Conservation (phyloP, 2,113 vertebrate genomes). For the Otocyon megalotis region DNA sequence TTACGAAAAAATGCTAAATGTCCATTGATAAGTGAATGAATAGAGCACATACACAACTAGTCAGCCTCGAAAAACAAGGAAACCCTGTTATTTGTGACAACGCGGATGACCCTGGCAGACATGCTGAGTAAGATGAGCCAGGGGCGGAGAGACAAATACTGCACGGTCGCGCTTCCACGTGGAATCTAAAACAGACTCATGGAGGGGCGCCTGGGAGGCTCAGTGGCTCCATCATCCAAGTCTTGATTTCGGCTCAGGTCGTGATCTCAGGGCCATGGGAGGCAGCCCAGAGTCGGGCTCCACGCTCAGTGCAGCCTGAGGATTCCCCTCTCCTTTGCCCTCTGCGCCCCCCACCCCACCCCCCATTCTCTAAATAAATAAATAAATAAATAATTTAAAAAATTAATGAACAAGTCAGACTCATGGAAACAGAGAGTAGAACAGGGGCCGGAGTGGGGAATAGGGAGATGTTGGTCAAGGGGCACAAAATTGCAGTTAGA, state of each 20-base stretch:
- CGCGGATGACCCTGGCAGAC: not conserved
- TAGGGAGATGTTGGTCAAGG: not conserved
- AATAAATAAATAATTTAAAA: too few relatives aligned
- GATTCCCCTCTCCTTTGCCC: too few relatives aligned
- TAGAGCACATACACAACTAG: not conserved
- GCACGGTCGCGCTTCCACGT: not conserved
- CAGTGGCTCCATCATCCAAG: too few relatives aligned
- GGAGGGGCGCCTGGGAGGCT: too few relatives aligned
- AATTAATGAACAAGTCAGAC: too few relatives aligned
- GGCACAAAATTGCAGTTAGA: not conserved
- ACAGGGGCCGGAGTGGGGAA: not conserved
- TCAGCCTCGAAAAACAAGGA: not conserved
- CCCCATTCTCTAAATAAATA: too few relatives aligned
- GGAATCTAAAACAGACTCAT: not conserved
- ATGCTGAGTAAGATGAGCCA: not conserved
- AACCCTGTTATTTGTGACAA: not conserved
- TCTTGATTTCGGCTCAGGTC: too few relatives aligned
- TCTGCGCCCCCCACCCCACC: too few relatives aligned
- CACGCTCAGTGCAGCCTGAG: too few relatives aligned
- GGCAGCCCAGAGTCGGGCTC: too few relatives aligned
- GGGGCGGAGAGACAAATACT: not conserved
- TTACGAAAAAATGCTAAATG: not conserved
- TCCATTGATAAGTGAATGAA: not conserved
- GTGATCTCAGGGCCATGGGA: too few relatives aligned
- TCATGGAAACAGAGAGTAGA: not conserved